Base-by-base conservation (phyloP, 30 jellyfish, hydroid and myxozoan genomes). In the Phacellophora camtschatica region DNA sequence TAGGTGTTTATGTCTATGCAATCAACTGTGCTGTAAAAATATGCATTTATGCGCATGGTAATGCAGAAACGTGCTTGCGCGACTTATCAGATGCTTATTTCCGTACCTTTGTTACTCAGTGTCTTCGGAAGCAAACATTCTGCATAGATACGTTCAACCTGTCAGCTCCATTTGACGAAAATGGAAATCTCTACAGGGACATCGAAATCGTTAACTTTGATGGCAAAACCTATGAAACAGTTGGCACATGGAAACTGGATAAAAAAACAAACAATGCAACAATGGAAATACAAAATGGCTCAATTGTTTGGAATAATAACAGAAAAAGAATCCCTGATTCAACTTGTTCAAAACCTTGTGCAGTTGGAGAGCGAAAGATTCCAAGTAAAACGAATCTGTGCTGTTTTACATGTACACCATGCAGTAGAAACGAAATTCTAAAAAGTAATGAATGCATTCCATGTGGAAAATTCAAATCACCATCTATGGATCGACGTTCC, bases 331-430 rank as follows among this genome's bases (percentile, higher is more conserved):
- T 32, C 1, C 74, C 90, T 4, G n/a, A 33, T 7, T 77, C 89
- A 15, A 53, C 61, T 4, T 79, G 90, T 34, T 79, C 90, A 10
- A 23, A 16, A 28, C 90, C 90, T 6, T 79, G 90, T 54, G 32
- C 53, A 46, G 42, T 9, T 7, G 90, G 83, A n/a, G 81, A 42
- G 33, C 24, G 69, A 49, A 45, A 1, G 48, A 15, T 66, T 2
- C 18, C 5, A 33, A 66, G 59, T 32, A 51, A 64, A 16, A n/a
- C 37, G 5, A 64, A 64, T 12, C 67, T 28, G 30, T 83, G 95
- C 75, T 83, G 95, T 46, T 83, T 71, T 49, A 68, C 64, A 20
- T 83, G 95, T 28, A 41, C 33, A 22, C 4, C 68, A 4, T 83
- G 95, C 62, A 35, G 36, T 18, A 27, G 48, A 31, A 37, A 57